Percentiles rank a stretch among this genome's conserved stretches.
Evolutionary conservation across 2,888 invertebrate genomes (phyloP).

Genomic region (Melitaea athalia): DNA sequence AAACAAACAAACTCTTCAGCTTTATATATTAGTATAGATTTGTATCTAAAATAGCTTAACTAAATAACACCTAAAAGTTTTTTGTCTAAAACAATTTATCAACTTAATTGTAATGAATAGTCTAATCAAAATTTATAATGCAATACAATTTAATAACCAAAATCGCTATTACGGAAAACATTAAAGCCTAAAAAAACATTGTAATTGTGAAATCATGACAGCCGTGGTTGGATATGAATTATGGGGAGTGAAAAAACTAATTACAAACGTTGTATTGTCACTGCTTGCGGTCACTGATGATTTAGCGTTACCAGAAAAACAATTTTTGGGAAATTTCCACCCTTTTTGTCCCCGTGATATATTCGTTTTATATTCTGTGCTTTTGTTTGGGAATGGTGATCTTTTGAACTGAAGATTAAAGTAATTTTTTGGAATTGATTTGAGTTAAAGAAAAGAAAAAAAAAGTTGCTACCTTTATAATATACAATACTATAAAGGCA

Average conservation of each 20-base stretch:
- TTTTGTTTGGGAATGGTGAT: neutral
- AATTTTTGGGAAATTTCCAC: neutral
- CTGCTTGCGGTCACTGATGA: constrained; percentile 40
- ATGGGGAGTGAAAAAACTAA: constrained; percentile 67
- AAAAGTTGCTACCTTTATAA: too few relatives aligned
- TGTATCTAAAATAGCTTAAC: too few relatives aligned
- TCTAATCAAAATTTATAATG: neutral
- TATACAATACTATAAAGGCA: too few relatives aligned
- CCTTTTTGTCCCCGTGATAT: constrained; percentile 7
- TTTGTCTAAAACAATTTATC: too few relatives aligned
- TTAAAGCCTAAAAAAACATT: constrained; percentile 20
- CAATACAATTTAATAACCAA: neutral
- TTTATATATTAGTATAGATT: too few relatives aligned
- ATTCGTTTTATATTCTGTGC: neutral
- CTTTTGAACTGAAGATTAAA: neutral
- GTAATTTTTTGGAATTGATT: neutral
- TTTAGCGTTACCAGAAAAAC: constrained; percentile 19
- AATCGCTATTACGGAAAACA: constrained; percentile 3
- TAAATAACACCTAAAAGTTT: too few relatives aligned
- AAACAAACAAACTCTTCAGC: too few relatives aligned
- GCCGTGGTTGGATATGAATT: constrained; percentile 53
- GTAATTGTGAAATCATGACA: constrained; percentile 40
- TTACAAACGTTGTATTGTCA: constrained; percentile 63
- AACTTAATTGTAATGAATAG: too few relatives aligned
- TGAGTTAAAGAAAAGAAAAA: neutral